phyloP scores from a whole-genome alignment of 2,113 vertebrate species.

The Melanocharis versteri region DNA sequence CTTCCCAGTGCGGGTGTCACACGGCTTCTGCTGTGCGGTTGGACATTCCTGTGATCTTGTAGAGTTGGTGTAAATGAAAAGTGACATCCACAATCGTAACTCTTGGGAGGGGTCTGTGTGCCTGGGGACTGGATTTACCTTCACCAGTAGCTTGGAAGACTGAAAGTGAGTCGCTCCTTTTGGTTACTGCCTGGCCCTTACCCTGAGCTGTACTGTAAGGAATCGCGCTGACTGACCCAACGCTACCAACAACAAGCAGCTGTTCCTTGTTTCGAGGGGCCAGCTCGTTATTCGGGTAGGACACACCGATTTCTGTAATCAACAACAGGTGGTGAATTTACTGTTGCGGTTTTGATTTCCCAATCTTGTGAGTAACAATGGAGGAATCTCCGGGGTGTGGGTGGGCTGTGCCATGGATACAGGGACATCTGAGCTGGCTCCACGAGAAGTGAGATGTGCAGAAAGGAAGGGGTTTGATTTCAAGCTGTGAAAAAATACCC shows the following conservation, averaged over 20 bases:
- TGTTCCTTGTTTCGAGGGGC: neutral
- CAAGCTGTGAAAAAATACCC: neutral
- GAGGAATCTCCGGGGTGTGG: neutral
- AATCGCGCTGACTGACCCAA: rapidly evolving
- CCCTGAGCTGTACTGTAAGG: neutral
- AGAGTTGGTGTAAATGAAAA: neutral
- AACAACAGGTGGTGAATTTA: neutral
- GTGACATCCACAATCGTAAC: neutral
- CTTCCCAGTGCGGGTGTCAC: neutral
- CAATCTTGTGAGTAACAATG: neutral
- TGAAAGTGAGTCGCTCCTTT: neutral
- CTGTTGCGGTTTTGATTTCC: neutral
- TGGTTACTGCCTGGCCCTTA: neutral
- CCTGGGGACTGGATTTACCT: neutral
- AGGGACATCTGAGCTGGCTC: neutral
- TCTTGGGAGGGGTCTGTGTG: neutral
- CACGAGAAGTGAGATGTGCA: neutral
- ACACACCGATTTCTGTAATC: neutral
- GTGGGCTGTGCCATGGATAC: neutral
- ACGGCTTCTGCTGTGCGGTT: neutral
- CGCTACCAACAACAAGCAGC: neutral
- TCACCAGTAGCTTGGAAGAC: neutral
- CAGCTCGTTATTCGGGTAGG: neutral
- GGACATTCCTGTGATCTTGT: neutral
- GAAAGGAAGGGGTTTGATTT: neutral